Evolutionary conservation across 2,888 invertebrate genomes (phyloP).

Genomic region (Mylabris sibirica): DNA sequence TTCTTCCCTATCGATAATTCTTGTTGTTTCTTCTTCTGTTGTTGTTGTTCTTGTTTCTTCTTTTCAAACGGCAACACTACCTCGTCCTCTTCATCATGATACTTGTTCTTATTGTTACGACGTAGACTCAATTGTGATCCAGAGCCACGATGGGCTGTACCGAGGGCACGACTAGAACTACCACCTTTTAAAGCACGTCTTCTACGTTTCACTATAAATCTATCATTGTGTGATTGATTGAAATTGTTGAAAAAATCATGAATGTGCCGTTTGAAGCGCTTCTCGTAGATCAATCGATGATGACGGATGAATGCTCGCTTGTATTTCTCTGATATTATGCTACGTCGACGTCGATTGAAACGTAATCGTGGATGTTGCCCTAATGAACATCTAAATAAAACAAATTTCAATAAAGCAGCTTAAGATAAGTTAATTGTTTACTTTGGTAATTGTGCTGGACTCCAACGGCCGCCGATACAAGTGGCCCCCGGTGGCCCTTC

Average conservation of each 20-base stretch:
- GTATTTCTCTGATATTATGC: conserved; percentile 60
- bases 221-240: neutral
- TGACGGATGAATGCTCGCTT: conserved; percentile 52
- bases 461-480: conserved; percentile 94
- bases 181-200: conserved; percentile 54
- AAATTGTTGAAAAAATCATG: conserved; percentile 57
- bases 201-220: conserved; percentile 5
- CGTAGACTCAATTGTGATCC: conserved; percentile 51
- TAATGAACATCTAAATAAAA: conserved; percentile 71
- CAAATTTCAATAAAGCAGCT: no score
- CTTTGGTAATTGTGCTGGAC: conserved; percentile 85
- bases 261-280: conserved; percentile 42
- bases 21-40: conserved; percentile 50
- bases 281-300: conserved; percentile 45
- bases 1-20: conserved; percentile 39
- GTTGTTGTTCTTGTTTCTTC: conserved; percentile 32
- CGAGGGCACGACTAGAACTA: conserved; percentile 54
- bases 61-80: conserved; percentile 21
- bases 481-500: conserved; percentile 94
- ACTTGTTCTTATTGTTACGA: conserved; percentile 47
- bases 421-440: conserved; percentile 54
- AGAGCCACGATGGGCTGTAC: conserved; percentile 51
- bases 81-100: conserved; percentile 44
- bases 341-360: conserved; percentile 77
- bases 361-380: conserved; percentile 88